A percentile compares a stretch with the other conserved stretches of the same genome.
phyloP scores from a whole-genome alignment of 2,113 vertebrate genomes.

The Cricetomys ansorgei region DNA sequence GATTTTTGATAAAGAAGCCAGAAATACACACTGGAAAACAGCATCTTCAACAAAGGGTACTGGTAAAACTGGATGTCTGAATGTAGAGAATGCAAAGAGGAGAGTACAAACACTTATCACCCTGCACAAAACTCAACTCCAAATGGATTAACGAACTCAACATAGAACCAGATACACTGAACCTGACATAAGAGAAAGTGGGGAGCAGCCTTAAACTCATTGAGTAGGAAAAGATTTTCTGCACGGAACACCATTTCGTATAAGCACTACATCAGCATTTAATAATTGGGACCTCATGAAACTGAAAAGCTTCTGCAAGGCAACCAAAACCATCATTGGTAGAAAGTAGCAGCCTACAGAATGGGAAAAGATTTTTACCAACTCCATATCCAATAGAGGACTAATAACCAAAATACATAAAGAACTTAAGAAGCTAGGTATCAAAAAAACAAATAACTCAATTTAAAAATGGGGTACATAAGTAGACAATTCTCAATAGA shows the following conservation, averaged over 20 bases:
- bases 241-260: not conserved
- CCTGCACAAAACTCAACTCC: not conserved
- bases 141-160: not conserved
- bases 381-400: not conserved
- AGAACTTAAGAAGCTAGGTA: not conserved
- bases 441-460: not conserved
- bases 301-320: not conserved
- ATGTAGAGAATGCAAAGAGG: not conserved
- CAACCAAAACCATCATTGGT: not conserved
- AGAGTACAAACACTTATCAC: too few relatives aligned
- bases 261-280: not conserved
- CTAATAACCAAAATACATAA: not conserved
- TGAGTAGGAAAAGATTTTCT: not conserved
- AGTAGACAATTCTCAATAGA: not conserved
- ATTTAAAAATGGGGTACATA: not conserved
- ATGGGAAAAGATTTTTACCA: not conserved
- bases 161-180: not conserved
- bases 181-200: not conserved
- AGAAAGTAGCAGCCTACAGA: not conserved
- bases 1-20: not conserved
- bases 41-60: not conserved
- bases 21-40: not conserved
- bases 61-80: not conserved
- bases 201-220: not conserved
- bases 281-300: not conserved